Percentiles rank a stretch among this genome's conserved stretches.
Conservation (phyloP, 1,140 invertebrate species). For the Bombus turneri region DNA sequence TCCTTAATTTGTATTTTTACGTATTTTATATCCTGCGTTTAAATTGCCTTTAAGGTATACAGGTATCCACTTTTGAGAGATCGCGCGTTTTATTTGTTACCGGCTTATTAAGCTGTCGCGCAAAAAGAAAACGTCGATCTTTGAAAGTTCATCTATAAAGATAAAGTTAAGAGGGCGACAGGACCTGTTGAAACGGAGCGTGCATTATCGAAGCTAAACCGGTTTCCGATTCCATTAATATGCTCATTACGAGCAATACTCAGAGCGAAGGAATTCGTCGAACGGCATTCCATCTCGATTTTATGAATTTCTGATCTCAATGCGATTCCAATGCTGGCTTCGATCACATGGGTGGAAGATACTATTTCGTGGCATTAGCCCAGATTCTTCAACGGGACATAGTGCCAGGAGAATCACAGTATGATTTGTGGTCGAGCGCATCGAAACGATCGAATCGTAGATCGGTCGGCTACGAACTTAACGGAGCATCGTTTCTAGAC, state of each 20-base stretch:
- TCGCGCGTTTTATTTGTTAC: too few species aligned
- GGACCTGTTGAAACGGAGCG: background rate
- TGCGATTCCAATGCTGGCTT: background rate
- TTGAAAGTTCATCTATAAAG: background rate
- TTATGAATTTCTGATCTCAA: background rate
- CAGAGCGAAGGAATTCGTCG: background rate
- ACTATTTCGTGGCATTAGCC: background rate
- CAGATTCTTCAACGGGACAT: too few species aligned
- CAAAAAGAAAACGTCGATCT: background rate
- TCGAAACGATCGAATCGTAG: background rate
- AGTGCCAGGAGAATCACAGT: background rate
- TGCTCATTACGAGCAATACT: background rate
- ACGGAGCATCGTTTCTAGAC: background rate
- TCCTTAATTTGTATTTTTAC: too few species aligned
- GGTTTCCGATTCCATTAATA: constrained; percentile 4
- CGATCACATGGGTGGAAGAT: background rate
- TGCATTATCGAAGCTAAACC: background rate
- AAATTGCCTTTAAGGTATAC: too few species aligned
- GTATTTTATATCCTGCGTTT: too few species aligned
- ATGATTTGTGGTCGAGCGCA: background rate
- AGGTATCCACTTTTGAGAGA: too few species aligned
- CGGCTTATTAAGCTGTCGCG: too few species aligned
- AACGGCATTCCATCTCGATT: background rate
- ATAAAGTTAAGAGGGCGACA: background rate
- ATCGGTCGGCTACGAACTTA: background rate